Evolutionary conservation across 2,888 invertebrate species (phyloP), one percentile per base, ranked within the genome.

Genomic region (Drosophila histrio): DNA sequence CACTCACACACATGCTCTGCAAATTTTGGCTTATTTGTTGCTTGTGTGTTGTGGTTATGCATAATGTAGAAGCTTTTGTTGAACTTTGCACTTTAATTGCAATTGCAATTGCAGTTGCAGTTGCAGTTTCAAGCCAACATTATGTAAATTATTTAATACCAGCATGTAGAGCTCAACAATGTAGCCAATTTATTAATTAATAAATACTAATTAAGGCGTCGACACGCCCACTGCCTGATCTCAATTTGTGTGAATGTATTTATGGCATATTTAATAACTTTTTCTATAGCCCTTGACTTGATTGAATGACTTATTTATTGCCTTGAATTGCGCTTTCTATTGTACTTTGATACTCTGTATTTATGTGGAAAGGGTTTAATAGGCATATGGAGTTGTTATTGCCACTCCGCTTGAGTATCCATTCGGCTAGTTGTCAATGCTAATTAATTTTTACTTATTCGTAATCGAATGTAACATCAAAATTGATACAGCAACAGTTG

Each of bases 51-150:
- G 72, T 49, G 75, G 59, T 44, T 68, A 66, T 66, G 74, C 77
- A 79, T 73, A 79, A 82, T 84, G 66, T 53, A 69, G 56, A 24
- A 47, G 62, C 61, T 71, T 59, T 72, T 70, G 77, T 79, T 84
- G 77, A 77, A 65, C 79, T 81, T 81, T 81, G 72, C 67, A 63
- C 72, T 84, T 77, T 84, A 82, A 81, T 81, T 76, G 71, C 71
- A 67, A 61, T 70, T 77, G 66, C 66, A 63, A 30, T 52, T 60
- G 56, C 34, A 49, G 26, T 54, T 60, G 56, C 34, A 49, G 26
- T 54, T 58, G 34, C 21, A 61, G 30, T 69, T 56, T 77, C 52
- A 66, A 66, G 73, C 54, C 66, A 49, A 47, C 36, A 46, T 61
- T 41, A 44, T 39, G 41, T 60, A 49, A 70, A 61, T 73, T 69